Conservation (phyloP, 2,888 invertebrate genomes). For the Papilio elwesi region DNA sequence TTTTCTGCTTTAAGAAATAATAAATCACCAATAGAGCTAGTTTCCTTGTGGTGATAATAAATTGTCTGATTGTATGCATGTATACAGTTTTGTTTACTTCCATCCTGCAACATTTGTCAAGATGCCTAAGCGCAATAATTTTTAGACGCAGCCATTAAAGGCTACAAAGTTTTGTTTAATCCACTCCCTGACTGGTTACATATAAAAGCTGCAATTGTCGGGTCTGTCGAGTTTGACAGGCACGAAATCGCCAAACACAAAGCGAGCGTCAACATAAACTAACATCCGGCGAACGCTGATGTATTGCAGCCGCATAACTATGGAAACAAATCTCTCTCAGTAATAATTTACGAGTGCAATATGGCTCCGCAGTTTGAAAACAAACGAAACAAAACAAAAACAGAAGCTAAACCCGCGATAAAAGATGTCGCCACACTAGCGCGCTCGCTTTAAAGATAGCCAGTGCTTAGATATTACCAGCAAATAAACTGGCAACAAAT, state of each 20-base stretch:
- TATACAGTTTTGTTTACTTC: background rate
- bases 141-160: conserved; percentile 37
- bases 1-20: background rate
- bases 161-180: conserved; percentile 46
- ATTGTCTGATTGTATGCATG: background rate
- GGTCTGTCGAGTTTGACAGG: conserved; percentile 63
- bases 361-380: conserved; percentile 74
- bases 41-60: background rate
- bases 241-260: conserved; percentile 74
- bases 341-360: conserved; percentile 81
- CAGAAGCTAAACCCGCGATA: conserved; percentile 74
- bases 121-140: conserved; percentile 18
- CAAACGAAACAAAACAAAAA: conserved; percentile 73
- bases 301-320: conserved; percentile 80
- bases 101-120: background rate
- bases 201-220: conserved; percentile 60
- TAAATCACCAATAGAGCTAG: background rate
- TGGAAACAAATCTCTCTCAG: conserved; percentile 81
- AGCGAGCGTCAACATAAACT: conserved; percentile 78
- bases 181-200: conserved; percentile 47
- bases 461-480: conserved; percentile 60
- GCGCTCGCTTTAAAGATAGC: conserved; percentile 71
- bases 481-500: conserved; percentile 64
- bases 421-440: conserved; percentile 77
- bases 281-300: conserved; percentile 80